Evolutionary conservation across 2,888 invertebrate genomes (phyloP).

Genomic region (Andrena marginata): DNA sequence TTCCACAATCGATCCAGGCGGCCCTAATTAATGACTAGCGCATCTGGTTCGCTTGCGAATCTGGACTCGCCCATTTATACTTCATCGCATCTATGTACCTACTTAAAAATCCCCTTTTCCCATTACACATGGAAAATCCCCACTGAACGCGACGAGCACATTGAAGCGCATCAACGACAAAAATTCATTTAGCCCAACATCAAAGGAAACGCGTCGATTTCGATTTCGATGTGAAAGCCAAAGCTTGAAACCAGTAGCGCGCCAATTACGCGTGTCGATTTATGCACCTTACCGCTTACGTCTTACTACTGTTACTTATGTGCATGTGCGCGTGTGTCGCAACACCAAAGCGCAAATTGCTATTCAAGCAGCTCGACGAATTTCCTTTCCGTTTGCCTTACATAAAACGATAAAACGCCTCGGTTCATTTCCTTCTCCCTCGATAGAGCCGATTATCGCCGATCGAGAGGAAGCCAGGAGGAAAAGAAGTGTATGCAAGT

Average conservation of each 20-base stretch:
- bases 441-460: background rate
- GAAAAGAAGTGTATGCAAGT: slow-evolving; percentile 14
- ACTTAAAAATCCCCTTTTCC: too few relatives aligned
- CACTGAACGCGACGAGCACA: too few relatives aligned
- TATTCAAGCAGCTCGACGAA: slow-evolving; percentile 22
- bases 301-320: slow-evolving; percentile 16
- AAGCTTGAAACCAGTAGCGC: background rate
- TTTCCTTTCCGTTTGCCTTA: slow-evolving; percentile 41
- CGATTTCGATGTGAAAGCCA: background rate
- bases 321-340: slow-evolving; percentile 37
- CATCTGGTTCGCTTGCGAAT: background rate
- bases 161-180: too few relatives aligned
- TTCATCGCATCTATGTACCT: too few relatives aligned
- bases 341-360: slow-evolving; percentile 12
- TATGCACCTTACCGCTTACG: slow-evolving; percentile 11
- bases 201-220: too few relatives aligned
- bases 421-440: background rate
- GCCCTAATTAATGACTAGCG: slow-evolving; percentile 12
- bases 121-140: too few relatives aligned
- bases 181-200: too few relatives aligned
- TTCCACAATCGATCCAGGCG: background rate
- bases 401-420: slow-evolving; percentile 45
- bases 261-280: background rate
- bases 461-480: background rate
- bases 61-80: too few relatives aligned